Base-by-base conservation (phyloP, 1,140 invertebrate species). In the Temnothorax curvispinosus region DNA sequence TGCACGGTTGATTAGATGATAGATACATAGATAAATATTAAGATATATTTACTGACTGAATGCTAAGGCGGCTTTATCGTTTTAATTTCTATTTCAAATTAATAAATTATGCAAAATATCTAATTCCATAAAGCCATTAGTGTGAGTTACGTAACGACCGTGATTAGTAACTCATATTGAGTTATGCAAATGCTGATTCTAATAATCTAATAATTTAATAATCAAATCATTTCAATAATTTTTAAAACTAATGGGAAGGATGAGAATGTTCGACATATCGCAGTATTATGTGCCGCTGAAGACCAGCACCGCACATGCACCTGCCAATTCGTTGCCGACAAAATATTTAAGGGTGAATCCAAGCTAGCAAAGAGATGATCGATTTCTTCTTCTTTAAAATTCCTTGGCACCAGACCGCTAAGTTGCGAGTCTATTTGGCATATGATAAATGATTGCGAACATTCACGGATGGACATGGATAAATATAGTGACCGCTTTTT, bases 301-400 rank as follows among this genome's bases (percentile, higher is more conserved):
- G 38, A 65, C 35, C 2, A 27, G 11, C 21, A 15, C 21, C 56
- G 21, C 56, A 44, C 5, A 13, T 44, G n/a, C 27, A 27, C 9
- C 38, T 67, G 64, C 2, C n/a, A 13, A 69, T 50, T 69, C 11
- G 11, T 69, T 47, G 21, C 4, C 11, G 65, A 18, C 21, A n/a
- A 69, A 69, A 69, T 47, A 69, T 50, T 69, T 32, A 32, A 69
- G 27, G 21, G 2, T 21, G 21, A 50, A 47, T 69, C 21, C 21
- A 15, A 4, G 21, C 11, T 47, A 13, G 11, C 7, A 41, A 65
- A 9, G 8, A 65, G 8, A 65, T 21, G 38, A 69, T 27, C 0
- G 41, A 69, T 47, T 69, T 67, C 11, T 65, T 65, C 35, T 67
- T 50, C 65, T 50, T 69, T 15, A 50, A 47, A 69, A 50, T 69